A percentile compares a stretch with the other conserved stretches of the same genome.
Conservation (phyloP, 1,140 invertebrate species). For the Bombus affinis region DNA sequence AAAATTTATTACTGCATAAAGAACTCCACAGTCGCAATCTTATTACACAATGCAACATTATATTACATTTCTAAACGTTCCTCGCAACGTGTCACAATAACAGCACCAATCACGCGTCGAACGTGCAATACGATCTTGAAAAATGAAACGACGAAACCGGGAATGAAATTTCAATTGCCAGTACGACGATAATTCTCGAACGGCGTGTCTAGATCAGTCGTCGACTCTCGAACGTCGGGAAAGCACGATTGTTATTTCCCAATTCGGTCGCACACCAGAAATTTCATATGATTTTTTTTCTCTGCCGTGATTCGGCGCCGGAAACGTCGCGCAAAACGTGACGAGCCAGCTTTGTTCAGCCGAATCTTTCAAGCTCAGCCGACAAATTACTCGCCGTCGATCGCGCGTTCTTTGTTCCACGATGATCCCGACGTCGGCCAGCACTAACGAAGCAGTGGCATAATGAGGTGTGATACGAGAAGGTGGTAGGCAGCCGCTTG, state of each 20-base stretch:
- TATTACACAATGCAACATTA: too few relatives aligned
- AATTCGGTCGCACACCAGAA: background rate
- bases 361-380: constrained; percentile 39
- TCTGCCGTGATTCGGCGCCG: background rate
- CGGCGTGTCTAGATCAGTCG: background rate
- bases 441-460: constrained; percentile 69
- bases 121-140: background rate
- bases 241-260: background rate
- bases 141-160: background rate
- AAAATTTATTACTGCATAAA: too few relatives aligned
- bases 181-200: background rate
- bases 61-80: too few relatives aligned
- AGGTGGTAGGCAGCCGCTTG: constrained; percentile 57
- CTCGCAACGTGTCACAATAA: background rate
- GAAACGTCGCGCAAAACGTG: background rate
- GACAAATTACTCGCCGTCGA: constrained; percentile 54
- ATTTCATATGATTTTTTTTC: background rate
- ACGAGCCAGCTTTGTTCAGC: constrained; percentile 37
- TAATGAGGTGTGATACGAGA: constrained; percentile 74
- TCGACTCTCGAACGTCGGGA: background rate
- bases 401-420: constrained; percentile 59
- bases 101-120: background rate
- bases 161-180: background rate
- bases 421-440: constrained; percentile 51
- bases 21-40: too few relatives aligned